Percentiles rank a stretch among this genome's conserved stretches.
These are phyloP conservation scores for Etia nguti DNA, from an alignment of 2,113 vertebrate genomes.

Conservation along the genomic window DNA sequence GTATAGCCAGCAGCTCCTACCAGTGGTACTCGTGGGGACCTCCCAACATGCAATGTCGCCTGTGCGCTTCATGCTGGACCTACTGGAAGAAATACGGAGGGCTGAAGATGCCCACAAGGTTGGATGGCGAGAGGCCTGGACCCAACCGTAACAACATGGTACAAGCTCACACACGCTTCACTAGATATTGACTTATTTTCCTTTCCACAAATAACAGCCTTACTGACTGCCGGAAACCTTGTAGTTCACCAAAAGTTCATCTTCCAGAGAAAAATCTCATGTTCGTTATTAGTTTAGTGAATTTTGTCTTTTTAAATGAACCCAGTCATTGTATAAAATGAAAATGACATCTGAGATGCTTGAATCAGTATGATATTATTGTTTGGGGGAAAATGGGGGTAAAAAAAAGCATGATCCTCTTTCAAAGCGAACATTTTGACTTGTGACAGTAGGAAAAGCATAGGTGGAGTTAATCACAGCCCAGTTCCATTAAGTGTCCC, in stretches of 20 bases:
- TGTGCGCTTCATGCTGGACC: slow-evolving; percentile 96
- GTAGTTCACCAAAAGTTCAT: not conserved
- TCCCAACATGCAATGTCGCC: slow-evolving; percentile 97
- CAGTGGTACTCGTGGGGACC: slow-evolving; percentile 99
- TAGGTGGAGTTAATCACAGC: not conserved
- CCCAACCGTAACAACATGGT: slow-evolving; percentile 94
- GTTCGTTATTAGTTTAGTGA: not conserved
- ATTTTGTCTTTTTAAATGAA: not conserved
- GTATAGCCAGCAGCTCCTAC: slow-evolving; percentile 91
- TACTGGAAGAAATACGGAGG: slow-evolving; percentile 99
- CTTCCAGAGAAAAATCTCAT: not conserved
- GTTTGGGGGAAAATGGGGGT: not conserved
- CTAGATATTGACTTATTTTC: not conserved
- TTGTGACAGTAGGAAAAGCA: not conserved
- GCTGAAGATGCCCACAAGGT: slow-evolving; percentile 96
- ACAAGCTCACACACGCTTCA: not conserved
- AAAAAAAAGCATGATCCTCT: not conserved
- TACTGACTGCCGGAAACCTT: not conserved
- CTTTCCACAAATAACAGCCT: not conserved
- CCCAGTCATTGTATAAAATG: not conserved
- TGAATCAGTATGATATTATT: not conserved
- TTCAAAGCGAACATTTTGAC: not conserved
- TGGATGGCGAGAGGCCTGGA: slow-evolving; percentile 94
- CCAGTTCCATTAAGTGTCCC: not conserved
- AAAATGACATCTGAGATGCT: not conserved